phyloP scores from a whole-genome alignment of 2,113 vertebrate genomes.

The Antigone vipio region DNA sequence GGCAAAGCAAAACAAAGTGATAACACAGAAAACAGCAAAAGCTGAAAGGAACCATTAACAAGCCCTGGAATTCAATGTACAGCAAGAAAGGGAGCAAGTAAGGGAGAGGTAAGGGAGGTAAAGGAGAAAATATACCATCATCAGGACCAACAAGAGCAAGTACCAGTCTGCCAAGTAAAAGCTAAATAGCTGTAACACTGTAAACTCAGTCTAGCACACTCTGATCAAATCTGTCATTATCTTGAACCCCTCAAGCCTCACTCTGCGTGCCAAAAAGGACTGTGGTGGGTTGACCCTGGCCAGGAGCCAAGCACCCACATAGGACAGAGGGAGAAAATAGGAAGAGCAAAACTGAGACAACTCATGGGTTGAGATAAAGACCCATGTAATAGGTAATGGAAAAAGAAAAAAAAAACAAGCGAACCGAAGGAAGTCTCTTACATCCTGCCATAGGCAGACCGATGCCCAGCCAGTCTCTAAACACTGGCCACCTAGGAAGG shows the following conservation, averaged over 20 bases:
- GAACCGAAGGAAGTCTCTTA: not conserved
- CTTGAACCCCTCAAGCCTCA: not conserved
- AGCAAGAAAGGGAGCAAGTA: not conserved
- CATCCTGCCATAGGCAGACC: not conserved
- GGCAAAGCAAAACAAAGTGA: not conserved
- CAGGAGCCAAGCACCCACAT: not conserved
- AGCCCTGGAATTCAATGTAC: not conserved
- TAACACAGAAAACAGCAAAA: not conserved
- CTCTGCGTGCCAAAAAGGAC: not conserved
- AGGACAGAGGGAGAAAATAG: not conserved
- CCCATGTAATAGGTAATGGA: not conserved
- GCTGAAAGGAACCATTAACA: not conserved
- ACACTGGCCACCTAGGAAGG: not conserved
- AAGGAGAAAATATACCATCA: not conserved
- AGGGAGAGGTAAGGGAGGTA: not conserved
- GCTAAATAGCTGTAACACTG: not conserved
- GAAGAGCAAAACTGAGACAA: not conserved
- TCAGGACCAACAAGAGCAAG: not conserved
- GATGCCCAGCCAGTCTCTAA: not conserved
- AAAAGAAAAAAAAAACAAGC: not conserved
- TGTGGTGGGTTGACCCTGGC: not conserved
- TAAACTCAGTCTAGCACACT: not conserved
- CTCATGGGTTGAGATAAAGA: not conserved
- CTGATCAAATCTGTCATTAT: not conserved
- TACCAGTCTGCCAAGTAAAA: not conserved